phyloP scores from a whole-genome alignment of 2,888 invertebrate genomes.

The Diploptera punctata region DNA sequence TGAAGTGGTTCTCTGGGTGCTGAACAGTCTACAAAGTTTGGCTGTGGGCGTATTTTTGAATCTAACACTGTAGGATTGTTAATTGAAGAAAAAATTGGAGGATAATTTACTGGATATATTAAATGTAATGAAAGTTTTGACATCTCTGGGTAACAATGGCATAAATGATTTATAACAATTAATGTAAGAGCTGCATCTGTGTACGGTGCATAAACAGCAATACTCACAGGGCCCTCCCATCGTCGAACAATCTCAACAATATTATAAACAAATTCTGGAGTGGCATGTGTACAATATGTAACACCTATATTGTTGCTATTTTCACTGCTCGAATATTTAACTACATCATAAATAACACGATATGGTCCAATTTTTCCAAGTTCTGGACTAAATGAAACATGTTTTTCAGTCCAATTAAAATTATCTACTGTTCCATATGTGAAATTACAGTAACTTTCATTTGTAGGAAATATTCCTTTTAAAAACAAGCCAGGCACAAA shows the following conservation, averaged over 20 bases:
- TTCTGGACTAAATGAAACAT: conserved; percentile 64
- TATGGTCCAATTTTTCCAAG: conserved; percentile 63
- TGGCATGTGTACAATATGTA: conserved; percentile 75
- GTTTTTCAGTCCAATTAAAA: conserved; percentile 60
- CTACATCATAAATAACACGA: conserved; percentile 67
- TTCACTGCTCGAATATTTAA: conserved; percentile 55
- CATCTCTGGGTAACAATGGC: conserved; percentile 72
- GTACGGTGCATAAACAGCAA: conserved; percentile 72
- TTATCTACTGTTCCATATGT: conserved; percentile 64
- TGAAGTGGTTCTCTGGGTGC: conserved; percentile 32
- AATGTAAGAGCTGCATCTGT: conserved; percentile 68
- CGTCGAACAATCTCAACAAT: conserved; percentile 68
- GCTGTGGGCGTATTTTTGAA: background rate
- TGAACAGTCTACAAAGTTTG: conserved; percentile 34
- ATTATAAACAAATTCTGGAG: conserved; percentile 73
- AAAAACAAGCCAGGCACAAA: conserved; percentile 50
- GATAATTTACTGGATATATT: conserved; percentile 64
- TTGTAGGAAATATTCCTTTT: conserved; percentile 51
- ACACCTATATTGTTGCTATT: conserved; percentile 56
- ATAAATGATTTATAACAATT: conserved; percentile 66
- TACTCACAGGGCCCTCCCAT: conserved; percentile 76
- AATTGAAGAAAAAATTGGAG: conserved; percentile 53
- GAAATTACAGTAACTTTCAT: conserved; percentile 65
- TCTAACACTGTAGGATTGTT: background rate
- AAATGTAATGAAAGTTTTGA: conserved; percentile 71